phyloP scores from a whole-genome alignment of 2,113 vertebrate genomes.

The Sylvietta virens region DNA sequence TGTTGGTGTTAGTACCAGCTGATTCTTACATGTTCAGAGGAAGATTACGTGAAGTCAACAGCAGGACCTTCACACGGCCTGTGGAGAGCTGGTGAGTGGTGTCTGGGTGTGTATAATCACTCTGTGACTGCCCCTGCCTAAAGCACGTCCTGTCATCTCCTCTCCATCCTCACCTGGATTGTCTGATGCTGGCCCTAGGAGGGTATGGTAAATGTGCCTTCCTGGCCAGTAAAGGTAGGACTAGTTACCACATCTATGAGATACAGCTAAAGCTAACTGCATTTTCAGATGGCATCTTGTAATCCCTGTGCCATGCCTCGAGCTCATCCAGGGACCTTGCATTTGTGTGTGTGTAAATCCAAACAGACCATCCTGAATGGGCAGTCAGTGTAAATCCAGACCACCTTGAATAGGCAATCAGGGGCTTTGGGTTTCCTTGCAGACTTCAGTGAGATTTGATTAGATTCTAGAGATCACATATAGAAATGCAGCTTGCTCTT shows the following conservation, averaged over 20 bases:
- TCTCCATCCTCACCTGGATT: background rate
- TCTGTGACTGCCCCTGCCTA: background rate
- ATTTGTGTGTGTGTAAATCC: background rate
- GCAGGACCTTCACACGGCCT: background rate
- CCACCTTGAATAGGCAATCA: background rate
- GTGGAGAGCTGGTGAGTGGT: accelerated
- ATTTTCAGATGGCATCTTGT: background rate
- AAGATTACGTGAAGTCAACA: background rate
- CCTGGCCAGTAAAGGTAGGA: background rate
- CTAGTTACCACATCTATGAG: background rate
- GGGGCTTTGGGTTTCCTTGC: background rate
- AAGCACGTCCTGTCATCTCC: background rate
- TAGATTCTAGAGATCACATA: background rate
- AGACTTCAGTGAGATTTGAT: background rate
- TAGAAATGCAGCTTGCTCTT: background rate
- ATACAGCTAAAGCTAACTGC: background rate
- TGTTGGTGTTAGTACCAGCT: background rate
- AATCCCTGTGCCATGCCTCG: background rate
- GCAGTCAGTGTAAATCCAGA: background rate
- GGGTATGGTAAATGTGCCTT: background rate
- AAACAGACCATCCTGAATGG: background rate
- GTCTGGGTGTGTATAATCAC: background rate
- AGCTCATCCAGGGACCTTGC: background rate
- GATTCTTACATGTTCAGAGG: background rate
- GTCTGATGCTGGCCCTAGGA: background rate